These are phyloP conservation scores for Microctenopoma lineatum DNA, from an alignment of 2,797 vertebrate species.

Conservation along the genomic window DNA sequence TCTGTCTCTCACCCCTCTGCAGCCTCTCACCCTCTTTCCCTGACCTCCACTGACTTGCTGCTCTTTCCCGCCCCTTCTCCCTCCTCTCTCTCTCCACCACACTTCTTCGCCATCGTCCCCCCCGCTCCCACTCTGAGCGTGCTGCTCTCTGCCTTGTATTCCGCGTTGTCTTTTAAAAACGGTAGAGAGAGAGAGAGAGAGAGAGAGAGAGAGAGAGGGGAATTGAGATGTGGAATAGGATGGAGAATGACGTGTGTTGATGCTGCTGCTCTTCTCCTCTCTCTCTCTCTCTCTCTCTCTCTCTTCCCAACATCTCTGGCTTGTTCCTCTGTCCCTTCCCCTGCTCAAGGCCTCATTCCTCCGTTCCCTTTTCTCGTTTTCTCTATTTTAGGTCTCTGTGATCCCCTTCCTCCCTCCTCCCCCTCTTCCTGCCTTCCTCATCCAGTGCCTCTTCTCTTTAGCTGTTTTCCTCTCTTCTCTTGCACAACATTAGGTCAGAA, in stretches of 20 bases:
- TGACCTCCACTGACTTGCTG: slow-evolving; percentile 25
- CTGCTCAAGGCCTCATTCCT: slow-evolving; percentile 58
- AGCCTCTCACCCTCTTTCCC: slow-evolving; percentile 13
- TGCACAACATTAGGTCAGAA: slow-evolving; percentile 72
- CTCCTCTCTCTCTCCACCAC: slow-evolving; percentile 12
- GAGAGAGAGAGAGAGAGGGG: slow-evolving; percentile 3
- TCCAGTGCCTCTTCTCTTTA: slow-evolving; percentile 56
- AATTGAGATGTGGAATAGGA: slow-evolving; percentile 47
- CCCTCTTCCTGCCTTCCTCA: slow-evolving; percentile 78
- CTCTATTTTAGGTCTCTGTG: slow-evolving; percentile 69
- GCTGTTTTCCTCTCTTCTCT: slow-evolving; percentile 66
- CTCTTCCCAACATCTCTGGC: slow-evolving; percentile 30
- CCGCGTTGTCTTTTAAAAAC: slow-evolving; percentile 36
- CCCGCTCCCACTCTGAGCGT: not conserved
- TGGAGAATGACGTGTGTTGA: slow-evolving; percentile 48
- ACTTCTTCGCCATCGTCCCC: slow-evolving; percentile 2
- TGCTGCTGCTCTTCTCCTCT: slow-evolving; percentile 19
- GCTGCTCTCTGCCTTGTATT: slow-evolving; percentile 11
- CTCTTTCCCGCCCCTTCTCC: slow-evolving; percentile 14
- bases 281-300: not conserved
- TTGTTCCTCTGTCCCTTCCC: slow-evolving; percentile 33
- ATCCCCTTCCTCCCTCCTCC: slow-evolving; percentile 26
- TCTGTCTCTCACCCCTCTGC: slow-evolving; percentile 7
- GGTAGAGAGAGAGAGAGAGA: not conserved
- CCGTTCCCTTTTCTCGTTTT: slow-evolving; percentile 58